Conservation (phyloP, 2,888 invertebrate genomes). For the Stegana nigrithorax region DNA sequence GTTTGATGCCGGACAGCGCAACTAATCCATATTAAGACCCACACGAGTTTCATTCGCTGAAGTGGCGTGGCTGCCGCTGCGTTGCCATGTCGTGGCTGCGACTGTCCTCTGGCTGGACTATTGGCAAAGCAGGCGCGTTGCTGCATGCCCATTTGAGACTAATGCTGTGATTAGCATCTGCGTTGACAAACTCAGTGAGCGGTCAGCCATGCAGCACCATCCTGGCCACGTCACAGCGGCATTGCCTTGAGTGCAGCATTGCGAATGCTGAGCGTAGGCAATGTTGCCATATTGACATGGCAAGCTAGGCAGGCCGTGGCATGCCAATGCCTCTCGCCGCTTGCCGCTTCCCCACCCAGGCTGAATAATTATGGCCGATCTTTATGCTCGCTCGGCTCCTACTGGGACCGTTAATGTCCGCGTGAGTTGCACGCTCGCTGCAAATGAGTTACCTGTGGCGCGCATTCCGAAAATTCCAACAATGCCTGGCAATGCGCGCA, state of each 20-base stretch:
- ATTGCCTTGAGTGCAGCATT: too few species aligned
- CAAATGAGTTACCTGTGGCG: conserved; percentile 58
- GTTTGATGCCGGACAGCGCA: not conserved
- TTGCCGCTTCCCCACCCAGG: conserved; percentile 57
- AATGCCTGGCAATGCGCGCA: too few species aligned
- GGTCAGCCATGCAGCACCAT: too few species aligned
- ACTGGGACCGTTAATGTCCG: conserved; percentile 66
- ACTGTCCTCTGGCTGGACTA: not conserved
- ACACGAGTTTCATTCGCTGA: not conserved
- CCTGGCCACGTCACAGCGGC: not conserved
- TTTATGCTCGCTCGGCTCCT: conserved; percentile 64
- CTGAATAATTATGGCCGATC: conserved; percentile 67
- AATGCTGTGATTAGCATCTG: conserved; percentile 67
- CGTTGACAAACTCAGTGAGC: conserved; percentile 66
- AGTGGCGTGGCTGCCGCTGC: not conserved
- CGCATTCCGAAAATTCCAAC: conserved; percentile 63
- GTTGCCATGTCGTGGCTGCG: not conserved
- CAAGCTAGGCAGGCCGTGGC: too few species aligned
- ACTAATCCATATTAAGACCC: not conserved
- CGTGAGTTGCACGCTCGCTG: conserved; percentile 42
- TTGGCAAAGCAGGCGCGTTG: conserved; percentile 35
- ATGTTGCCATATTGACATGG: too few species aligned
- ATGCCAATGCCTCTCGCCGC: conserved; percentile 15
- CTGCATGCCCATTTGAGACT: conserved; percentile 47
- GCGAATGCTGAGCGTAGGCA: too few species aligned